A percentile compares a stretch with the other conserved stretches of the same genome.
phyloP scores from a whole-genome alignment of 2,113 vertebrate genomes.

The Megaceryle maxima region DNA sequence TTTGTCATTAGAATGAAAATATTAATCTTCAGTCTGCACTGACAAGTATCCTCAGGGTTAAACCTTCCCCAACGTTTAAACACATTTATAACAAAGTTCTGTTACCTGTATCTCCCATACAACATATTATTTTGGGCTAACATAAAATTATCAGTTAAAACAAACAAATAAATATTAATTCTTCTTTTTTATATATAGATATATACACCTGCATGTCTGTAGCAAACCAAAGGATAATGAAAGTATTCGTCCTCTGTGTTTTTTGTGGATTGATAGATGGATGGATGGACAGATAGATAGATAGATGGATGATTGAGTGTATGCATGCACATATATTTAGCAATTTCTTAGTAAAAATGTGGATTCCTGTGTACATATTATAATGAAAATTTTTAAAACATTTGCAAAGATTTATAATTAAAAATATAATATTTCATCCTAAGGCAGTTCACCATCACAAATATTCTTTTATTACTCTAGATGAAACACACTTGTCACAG shows the following conservation, averaged over 20 bases:
- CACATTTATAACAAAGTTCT: neutral
- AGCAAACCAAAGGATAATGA: neutral
- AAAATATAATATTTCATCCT: neutral
- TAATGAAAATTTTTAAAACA: neutral
- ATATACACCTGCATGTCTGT: neutral
- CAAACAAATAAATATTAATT: neutral
- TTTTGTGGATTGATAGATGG: neutral
- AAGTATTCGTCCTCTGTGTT: neutral
- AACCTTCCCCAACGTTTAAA: neutral
- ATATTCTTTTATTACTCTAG: neutral
- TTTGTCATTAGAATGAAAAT: neutral
- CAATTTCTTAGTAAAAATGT: neutral
- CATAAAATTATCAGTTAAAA: neutral
- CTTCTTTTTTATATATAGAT: neutral
- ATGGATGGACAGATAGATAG: neutral
- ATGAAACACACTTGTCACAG: neutral
- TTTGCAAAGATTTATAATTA: neutral
- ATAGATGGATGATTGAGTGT: neutral
- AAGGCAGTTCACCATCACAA: neutral
- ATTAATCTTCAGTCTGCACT: neutral
- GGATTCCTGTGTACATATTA: neutral
- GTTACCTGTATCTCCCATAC: neutral
- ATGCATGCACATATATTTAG: neutral
- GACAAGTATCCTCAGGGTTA: neutral
- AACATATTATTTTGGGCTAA: neutral